Conservation (phyloP, 2,797 vertebrate genomes). For the Myotis pilosus region DNA sequence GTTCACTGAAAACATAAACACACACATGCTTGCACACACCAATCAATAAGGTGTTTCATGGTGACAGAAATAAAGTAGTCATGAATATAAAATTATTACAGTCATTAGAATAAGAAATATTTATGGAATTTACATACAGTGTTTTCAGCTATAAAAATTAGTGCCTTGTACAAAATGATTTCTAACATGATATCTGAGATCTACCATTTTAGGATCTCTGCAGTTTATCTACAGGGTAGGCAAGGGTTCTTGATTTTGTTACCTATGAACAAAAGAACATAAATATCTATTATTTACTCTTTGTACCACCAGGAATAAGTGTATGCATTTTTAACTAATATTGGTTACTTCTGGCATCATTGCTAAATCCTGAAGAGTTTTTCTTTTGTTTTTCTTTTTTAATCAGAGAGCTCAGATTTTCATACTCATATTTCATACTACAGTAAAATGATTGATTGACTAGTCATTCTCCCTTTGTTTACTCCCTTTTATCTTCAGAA, state of each 20-base stretch:
- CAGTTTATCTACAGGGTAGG: neutral
- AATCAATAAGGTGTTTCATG: neutral
- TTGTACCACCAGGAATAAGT: neutral
- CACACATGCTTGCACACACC: neutral
- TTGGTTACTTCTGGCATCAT: neutral
- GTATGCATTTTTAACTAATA: neutral
- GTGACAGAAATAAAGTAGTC: neutral
- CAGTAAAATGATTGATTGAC: neutral
- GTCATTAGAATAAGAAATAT: neutral
- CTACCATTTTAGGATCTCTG: neutral
- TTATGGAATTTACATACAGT: neutral
- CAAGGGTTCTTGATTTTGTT: neutral
- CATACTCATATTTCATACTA: neutral
- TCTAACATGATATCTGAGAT: neutral
- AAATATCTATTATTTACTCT: neutral
- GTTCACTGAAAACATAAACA: neutral
- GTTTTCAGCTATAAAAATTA: neutral
- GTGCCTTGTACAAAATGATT: neutral
- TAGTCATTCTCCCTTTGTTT: neutral
- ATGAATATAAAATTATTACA: neutral
- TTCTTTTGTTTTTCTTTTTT: neutral
- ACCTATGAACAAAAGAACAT: neutral
- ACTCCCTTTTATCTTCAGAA: neutral
- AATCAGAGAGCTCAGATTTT: neutral
- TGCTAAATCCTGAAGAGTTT: neutral